These are phyloP conservation scores for Stenodema calcarata DNA, from an alignment of 2,888 invertebrate genomes.

Conservation along the genomic window DNA sequence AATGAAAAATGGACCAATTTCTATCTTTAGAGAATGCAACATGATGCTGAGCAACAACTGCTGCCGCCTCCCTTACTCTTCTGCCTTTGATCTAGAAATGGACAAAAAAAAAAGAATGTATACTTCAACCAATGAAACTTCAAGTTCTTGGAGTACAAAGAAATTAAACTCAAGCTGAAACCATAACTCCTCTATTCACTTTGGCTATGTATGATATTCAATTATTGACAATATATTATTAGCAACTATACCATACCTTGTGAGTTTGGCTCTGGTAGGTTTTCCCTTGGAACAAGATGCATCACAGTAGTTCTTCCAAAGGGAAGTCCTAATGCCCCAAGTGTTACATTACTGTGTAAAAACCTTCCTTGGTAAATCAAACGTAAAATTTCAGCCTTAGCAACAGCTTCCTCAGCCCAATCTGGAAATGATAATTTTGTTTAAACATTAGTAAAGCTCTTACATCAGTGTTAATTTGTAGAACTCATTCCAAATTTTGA, in stretches of 20 bases:
- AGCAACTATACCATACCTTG: slow-evolving; percentile 75
- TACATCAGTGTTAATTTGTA: too few relatives aligned
- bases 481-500: background rate
- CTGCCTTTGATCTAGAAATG: slow-evolving; percentile 87
- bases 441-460: background rate
- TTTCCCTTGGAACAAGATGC: slow-evolving; percentile 99
- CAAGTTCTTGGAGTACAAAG: too few relatives aligned
- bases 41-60: slow-evolving; percentile 74
- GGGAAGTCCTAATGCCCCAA: slow-evolving; percentile 95
- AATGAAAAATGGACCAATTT: slow-evolving; percentile 27
- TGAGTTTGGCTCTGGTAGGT: slow-evolving; percentile 98
- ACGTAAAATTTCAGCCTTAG: slow-evolving; percentile 95
- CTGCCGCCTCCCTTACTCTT: slow-evolving; percentile 94
- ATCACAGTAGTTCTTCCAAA: slow-evolving; percentile 98
- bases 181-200: too few relatives aligned
- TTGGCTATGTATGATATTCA: too few relatives aligned
- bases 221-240: too few relatives aligned
- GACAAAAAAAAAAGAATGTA: slow-evolving; percentile 54
- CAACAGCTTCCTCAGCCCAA: slow-evolving; percentile 95
- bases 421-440: slow-evolving; percentile 69
- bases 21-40: slow-evolving; percentile 52
- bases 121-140: too few relatives aligned
- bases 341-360: slow-evolving; percentile 98
- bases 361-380: slow-evolving; percentile 99
- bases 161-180: too few relatives aligned